Percentiles rank a stretch among this genome's conserved stretches.
Conservation (phyloP, 2,113 vertebrate genomes). For the Tragelaphus scriptus region DNA sequence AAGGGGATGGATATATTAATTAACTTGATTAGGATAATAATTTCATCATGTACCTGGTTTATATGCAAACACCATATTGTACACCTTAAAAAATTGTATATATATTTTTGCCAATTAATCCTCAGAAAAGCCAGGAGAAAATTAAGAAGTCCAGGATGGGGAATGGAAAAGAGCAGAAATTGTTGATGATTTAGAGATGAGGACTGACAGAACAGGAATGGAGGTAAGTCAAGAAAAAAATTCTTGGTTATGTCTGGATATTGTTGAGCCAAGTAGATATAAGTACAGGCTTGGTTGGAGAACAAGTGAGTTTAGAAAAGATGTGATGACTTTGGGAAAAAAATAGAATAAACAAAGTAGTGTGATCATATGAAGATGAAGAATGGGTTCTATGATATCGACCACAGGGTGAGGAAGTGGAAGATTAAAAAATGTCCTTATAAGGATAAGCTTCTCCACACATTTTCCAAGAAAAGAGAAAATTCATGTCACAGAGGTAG, state of each 20-base stretch:
- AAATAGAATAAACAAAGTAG: neutral
- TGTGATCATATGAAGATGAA: neutral
- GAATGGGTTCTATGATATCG: neutral
- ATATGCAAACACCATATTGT: neutral
- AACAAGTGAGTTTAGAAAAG: neutral
- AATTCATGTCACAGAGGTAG: neutral
- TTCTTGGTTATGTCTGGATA: neutral
- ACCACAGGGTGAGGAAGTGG: neutral
- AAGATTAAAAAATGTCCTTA: neutral
- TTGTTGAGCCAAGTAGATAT: neutral
- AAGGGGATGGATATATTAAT: neutral
- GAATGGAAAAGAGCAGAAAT: neutral
- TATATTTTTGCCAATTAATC: neutral
- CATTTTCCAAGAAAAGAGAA: neutral
- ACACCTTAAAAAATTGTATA: neutral
- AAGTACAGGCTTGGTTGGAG: neutral
- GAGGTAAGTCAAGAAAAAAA: neutral
- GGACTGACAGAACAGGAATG: neutral
- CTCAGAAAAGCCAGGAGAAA: neutral
- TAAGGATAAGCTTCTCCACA: neutral
- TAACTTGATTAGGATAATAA: neutral
- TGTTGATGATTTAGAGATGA: neutral
- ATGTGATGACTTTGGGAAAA: neutral
- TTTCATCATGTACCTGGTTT: neutral
- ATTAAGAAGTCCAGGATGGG: neutral